Conservation (phyloP, 92 coral and sea anemone species). For the Epizoanthus ramosus region DNA sequence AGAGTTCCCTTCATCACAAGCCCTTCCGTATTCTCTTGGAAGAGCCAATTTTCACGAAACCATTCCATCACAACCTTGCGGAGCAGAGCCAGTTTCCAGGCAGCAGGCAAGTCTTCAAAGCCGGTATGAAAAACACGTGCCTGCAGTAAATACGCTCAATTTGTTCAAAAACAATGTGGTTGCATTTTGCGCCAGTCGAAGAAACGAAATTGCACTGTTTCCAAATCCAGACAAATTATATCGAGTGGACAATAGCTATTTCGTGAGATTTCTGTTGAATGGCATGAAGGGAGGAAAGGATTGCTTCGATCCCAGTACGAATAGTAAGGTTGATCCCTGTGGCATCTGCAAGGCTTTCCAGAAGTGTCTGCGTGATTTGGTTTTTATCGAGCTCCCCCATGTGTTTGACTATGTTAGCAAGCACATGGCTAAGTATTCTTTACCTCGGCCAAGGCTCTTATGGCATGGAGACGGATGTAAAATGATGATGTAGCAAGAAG, state of each 20-base stretch:
- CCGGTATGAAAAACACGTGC: too few relatives aligned
- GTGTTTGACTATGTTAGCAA: background rate
- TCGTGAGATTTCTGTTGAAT: constrained; percentile 15
- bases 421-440: background rate
- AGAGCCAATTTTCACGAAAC: background rate
- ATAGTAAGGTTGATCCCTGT: background rate
- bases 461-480: background rate
- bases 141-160: background rate
- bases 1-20: too few relatives aligned
- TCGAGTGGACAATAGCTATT: background rate
- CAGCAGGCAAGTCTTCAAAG: too few relatives aligned
- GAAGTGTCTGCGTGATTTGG: background rate
- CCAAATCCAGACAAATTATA: background rate
- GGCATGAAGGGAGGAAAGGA: constrained; percentile 17
- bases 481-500: background rate
- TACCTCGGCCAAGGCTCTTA: background rate
- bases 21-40: background rate
- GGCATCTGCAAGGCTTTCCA: background rate
- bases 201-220: background rate
- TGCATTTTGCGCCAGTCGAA: constrained; percentile 12
- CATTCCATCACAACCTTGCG: background rate
- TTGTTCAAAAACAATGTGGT: background rate
- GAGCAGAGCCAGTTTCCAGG: background rate
- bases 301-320: background rate
- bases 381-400: background rate